phyloP scores from a whole-genome alignment of 2,797 vertebrate species.

The Fundulus diaphanus region DNA sequence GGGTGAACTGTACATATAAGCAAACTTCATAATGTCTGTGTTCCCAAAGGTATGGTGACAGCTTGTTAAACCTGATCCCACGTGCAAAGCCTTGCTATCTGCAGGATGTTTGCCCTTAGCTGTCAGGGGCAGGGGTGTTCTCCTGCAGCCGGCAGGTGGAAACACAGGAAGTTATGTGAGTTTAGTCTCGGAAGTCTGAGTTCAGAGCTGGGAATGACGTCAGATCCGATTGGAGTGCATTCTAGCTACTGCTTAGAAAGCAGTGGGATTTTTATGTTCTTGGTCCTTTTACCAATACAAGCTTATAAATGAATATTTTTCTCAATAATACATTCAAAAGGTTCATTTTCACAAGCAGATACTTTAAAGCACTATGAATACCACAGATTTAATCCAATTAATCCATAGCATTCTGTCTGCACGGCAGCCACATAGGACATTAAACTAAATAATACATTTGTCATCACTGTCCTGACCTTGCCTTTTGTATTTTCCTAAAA shows the following conservation, averaged over 20 bases:
- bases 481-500: conserved; percentile 29
- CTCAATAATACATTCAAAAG: neutral
- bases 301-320: neutral
- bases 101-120: conserved; percentile 61
- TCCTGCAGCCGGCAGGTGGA: conserved; percentile 46
- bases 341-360: neutral
- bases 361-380: neutral
- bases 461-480: conserved; percentile 46
- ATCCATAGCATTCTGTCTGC: neutral
- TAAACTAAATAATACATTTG: conserved; percentile 52
- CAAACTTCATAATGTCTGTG: conserved; percentile 42
- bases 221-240: too few relatives aligned
- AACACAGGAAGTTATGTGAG: neutral
- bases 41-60: conserved; percentile 61
- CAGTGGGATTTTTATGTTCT: neutral
- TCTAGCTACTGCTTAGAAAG: neutral
- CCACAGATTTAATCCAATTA: neutral
- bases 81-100: conserved; percentile 52
- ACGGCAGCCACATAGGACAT: neutral
- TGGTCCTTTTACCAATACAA: neutral
- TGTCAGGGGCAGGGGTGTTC: conserved; percentile 54
- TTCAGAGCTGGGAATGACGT: too few relatives aligned
- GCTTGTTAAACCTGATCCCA: conserved; percentile 72
- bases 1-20: conserved; percentile 16
- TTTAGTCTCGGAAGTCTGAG: too few relatives aligned